These are phyloP conservation scores for Phortica okadai DNA, from an alignment of 2,888 invertebrate genomes.

Conservation along the genomic window DNA sequence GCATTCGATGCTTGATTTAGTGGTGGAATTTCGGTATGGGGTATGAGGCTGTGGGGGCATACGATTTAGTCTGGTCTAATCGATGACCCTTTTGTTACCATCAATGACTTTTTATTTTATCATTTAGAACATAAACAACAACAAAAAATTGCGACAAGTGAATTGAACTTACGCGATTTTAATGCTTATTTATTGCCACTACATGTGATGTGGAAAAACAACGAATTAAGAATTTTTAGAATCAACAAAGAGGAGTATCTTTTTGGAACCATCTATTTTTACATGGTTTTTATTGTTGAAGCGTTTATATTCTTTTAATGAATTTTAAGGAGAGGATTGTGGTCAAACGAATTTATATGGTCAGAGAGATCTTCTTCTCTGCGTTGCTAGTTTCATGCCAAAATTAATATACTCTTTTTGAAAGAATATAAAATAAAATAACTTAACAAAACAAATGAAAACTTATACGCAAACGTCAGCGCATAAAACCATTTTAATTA, in stretches of 20 bases:
- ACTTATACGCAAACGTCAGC: slow-evolving; percentile 49
- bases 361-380: no score
- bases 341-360: no score
- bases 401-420: no score
- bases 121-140: background rate
- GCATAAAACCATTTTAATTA: slow-evolving; percentile 66
- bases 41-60: background rate
- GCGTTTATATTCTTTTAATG: no score
- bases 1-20: background rate
- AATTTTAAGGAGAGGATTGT: no score
- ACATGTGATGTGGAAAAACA: slow-evolving; percentile 36
- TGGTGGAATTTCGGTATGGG: background rate
- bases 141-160: slow-evolving; percentile 41
- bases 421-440: no score
- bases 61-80: background rate
- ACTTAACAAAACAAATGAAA: slow-evolving; percentile 53
- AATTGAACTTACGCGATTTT: slow-evolving; percentile 54
- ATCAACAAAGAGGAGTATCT: no score
- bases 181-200: slow-evolving; percentile 65
- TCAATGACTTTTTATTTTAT: background rate
- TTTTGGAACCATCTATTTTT: no score
- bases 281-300: no score
- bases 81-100: background rate
- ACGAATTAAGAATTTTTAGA: slow-evolving; percentile 30
- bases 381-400: no score